These are phyloP conservation scores for Falco naumanni DNA, from an alignment of 2,797 vertebrate genomes.

Conservation along the genomic window DNA sequence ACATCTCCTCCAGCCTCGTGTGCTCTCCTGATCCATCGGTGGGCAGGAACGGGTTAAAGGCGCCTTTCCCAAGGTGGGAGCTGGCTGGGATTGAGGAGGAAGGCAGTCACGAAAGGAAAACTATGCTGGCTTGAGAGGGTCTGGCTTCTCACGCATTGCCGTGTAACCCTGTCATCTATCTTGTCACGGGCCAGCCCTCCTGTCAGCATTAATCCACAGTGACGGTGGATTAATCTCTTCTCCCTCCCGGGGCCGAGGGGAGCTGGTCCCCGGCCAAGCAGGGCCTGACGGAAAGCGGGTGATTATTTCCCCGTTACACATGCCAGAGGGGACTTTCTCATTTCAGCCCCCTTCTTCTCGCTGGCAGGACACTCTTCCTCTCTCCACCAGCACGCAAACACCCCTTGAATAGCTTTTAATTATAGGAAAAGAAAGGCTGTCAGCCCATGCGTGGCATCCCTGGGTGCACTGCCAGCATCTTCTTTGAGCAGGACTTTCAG, in stretches of 20 bases:
- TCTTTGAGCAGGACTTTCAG: not conserved
- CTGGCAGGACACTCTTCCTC: not conserved
- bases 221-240: not conserved
- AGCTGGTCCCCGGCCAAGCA: not conserved
- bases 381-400: not conserved
- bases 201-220: not conserved
- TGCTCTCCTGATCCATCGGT: not conserved
- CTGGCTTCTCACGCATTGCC: not conserved
- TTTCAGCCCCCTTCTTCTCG: not conserved
- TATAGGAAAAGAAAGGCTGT: not conserved
- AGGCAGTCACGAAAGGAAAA: not conserved
- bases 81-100: not conserved
- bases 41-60: not conserved
- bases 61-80: not conserved
- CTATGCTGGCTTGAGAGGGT: not conserved
- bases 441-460: not conserved
- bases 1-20: not conserved
- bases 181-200: not conserved
- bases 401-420: not conserved
- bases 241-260: not conserved
- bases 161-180: not conserved
- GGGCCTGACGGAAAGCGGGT: not conserved
- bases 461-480: not conserved
- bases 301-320: not conserved
- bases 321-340: not conserved